Evolutionary conservation across 2,113 vertebrate species (phyloP).

Genomic region (Plecotus auritus): DNA sequence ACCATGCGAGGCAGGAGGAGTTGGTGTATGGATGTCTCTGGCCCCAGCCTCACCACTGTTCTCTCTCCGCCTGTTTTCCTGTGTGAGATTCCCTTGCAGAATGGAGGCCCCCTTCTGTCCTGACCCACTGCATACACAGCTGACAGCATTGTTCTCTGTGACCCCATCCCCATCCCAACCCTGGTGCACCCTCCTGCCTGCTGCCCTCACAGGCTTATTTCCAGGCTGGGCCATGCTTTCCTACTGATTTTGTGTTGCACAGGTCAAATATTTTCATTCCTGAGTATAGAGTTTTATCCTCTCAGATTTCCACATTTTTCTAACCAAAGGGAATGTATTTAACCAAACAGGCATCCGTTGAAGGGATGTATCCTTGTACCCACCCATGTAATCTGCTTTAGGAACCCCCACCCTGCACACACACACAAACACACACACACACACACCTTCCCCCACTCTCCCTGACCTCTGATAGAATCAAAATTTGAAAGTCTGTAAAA

Average conservation of each 20-base stretch:
- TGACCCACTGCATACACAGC: rapidly evolving
- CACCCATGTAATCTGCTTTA: not conserved
- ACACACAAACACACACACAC: rapidly evolving
- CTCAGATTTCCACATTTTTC: constrained; percentile 32
- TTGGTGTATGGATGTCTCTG: not conserved
- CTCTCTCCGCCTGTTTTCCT: not conserved
- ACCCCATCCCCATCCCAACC: not conserved
- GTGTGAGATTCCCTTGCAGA: not conserved
- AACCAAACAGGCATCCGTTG: not conserved
- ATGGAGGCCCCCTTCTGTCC: too few relatives aligned
- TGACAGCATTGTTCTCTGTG: not conserved
- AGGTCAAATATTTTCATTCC: constrained; percentile 10
- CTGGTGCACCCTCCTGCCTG: not conserved
- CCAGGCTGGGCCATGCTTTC: not conserved
- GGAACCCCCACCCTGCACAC: not conserved
- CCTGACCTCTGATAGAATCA: not conserved
- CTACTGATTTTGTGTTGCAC: not conserved
- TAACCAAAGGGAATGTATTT: not conserved
- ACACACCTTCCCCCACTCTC: rapidly evolving
- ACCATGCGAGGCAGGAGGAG: too few relatives aligned
- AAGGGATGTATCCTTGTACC: not conserved
- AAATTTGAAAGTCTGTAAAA: not conserved
- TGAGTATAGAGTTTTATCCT: constrained; percentile 12
- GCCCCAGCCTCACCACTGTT: rapidly evolving
- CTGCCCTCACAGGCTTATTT: not conserved